These are phyloP conservation scores for Heliothis subflexa DNA, from an alignment of 1,140 invertebrate species.

Conservation along the genomic window DNA sequence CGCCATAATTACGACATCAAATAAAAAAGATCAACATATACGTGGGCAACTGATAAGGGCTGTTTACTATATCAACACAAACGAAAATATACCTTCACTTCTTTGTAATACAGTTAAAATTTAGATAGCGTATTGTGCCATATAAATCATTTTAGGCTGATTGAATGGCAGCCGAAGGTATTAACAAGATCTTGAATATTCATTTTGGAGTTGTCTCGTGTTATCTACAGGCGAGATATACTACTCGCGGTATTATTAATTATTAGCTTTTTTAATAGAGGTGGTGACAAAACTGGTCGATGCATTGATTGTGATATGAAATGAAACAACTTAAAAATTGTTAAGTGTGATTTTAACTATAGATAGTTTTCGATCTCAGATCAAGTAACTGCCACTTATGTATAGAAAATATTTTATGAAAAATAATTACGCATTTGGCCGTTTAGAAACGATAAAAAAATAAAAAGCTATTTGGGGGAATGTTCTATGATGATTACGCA, in stretches of 20 bases:
- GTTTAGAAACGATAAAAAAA: too few species aligned
- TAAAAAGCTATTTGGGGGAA: too few species aligned
- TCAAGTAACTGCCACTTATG: too few species aligned
- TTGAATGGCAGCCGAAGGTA: conserved; percentile 61
- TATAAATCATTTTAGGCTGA: conserved; percentile 61
- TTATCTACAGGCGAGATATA: conserved; percentile 17
- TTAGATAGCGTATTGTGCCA: conserved; percentile 9
- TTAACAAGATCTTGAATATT: conserved; percentile 54
- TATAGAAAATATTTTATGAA: too few species aligned
- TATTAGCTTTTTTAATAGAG: conserved; percentile 27
- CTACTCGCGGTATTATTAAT: conserved; percentile 11
- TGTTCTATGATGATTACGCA: too few species aligned
- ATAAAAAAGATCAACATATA: conserved; percentile 34
- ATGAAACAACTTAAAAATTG: background rate
- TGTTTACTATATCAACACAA: background rate
- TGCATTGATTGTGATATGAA: background rate
- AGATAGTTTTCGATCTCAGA: too few species aligned
- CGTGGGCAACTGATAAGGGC: conserved; percentile 54
- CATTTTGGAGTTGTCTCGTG: conserved; percentile 30
- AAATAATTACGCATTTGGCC: too few species aligned
- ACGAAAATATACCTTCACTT: background rate
- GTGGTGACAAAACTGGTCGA: conserved; percentile 2
- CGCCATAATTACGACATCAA: conserved; percentile 46
- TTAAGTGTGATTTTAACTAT: too few species aligned
- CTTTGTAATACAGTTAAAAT: conserved; percentile 36